Percentiles rank a stretch among this genome's conserved stretches.
Evolutionary conservation across 2,888 invertebrate species (phyloP).

Genomic region (Leptura quadrifasciata): DNA sequence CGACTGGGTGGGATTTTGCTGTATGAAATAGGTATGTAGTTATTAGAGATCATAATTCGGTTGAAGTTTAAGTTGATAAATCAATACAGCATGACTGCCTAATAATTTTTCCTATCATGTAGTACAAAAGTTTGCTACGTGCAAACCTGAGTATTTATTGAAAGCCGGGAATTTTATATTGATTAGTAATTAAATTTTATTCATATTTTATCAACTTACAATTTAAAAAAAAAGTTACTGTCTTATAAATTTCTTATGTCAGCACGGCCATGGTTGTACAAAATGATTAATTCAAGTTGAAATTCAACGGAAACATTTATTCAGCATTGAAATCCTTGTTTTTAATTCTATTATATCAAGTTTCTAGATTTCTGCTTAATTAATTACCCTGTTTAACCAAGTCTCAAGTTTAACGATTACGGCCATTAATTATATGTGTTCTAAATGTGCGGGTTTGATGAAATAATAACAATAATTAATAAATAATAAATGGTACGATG

Average conservation of each 20-base stretch:
- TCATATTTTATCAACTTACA: no score
- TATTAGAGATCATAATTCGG: no score
- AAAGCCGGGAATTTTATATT: no score
- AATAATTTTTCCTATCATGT: no score
- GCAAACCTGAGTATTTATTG: no score
- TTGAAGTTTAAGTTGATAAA: no score
- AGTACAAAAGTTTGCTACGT: no score
- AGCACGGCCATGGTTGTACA: not conserved
- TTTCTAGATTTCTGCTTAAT: conserved; percentile 15
- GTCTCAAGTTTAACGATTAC: conserved; percentile 9
- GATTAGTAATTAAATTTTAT: no score
- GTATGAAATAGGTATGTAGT: no score
- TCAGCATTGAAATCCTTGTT: conserved; percentile 7
- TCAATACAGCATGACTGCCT: no score
- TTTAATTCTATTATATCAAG: conserved; percentile 22
- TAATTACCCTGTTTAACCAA: conserved; percentile 22
- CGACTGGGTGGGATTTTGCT: no score
- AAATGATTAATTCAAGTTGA: not conserved
- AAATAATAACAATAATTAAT: conserved; percentile 22
- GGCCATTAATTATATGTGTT: conserved; percentile 10
- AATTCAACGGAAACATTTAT: conserved; percentile 3
- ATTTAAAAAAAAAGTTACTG: no score
- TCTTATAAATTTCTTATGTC: not conserved
- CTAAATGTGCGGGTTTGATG: not conserved
- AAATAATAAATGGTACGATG: not conserved